Evolutionary conservation across 2,888 invertebrate genomes (phyloP), one percentile per base, ranked within the genome.

Genomic region (Terebella lapidaria): DNA sequence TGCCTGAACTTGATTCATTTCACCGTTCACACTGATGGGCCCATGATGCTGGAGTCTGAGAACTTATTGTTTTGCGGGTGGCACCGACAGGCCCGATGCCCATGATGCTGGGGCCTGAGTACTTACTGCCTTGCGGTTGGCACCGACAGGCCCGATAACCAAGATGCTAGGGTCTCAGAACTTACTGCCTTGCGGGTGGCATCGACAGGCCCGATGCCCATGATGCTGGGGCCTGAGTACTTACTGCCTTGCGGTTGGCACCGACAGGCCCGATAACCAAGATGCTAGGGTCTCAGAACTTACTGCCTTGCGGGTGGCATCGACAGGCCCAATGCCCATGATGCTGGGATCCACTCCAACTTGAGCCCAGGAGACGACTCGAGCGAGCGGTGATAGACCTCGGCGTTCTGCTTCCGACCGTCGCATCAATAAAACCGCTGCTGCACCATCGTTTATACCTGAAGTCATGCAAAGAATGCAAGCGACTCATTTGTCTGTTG

Each of bases 361-460:
- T 75, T 88, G 87, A 0, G 90, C 85, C 84, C 89, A 88, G 0
- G 88, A 89, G 1, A 89, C 85, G 54, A 95, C 85, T 76, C 85
- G 86, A 1, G 88, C 93, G 59, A 94, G 70, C 0, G 91, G 87
- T 27, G 78, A 81, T 0, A 89, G 67, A 2, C 85, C 83, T 51
- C 86, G 83, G 49, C 81, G 80, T 3, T 72, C 74, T 0, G 88
- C 83, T 65, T 86, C 84, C 35, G 83, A 82, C 61, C 84, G 84
- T 24, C 86, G 86, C 81, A 88, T 87, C 35, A 95, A 72, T 22
- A 94, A 81, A 1, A 94, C 82, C 1, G 89, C 92, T 2, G 93
- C 92, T 1, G 94, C 94, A 0, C 94, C 94, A 79, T 95, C 95
- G 77, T 90, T 91, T 35, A 91, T 83, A 28, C 80, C 79, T 77